These are phyloP conservation scores for Lamellibrachia luymesi DNA, from an alignment of 1,140 invertebrate species.

Conservation along the genomic window DNA sequence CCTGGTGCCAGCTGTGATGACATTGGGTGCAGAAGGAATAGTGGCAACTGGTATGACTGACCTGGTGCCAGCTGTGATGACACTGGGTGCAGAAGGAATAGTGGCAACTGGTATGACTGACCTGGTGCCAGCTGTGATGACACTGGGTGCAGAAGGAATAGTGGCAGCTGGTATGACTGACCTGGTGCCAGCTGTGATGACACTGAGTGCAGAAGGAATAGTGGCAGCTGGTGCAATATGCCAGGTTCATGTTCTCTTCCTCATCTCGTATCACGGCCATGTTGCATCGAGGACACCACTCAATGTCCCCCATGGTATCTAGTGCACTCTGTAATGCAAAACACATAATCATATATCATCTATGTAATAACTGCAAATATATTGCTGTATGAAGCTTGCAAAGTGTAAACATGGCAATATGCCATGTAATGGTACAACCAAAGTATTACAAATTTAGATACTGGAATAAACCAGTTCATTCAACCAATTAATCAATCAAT, in stretches of 20 bases:
- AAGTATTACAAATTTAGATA: too few species aligned
- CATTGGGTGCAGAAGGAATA: slow-evolving; percentile 41
- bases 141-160: slow-evolving; percentile 41
- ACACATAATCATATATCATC: too few species aligned
- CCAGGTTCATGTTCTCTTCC: slow-evolving; percentile 33
- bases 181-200: slow-evolving; percentile 41
- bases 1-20: slow-evolving; percentile 27
- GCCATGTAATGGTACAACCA: too few species aligned
- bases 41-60: slow-evolving; percentile 35
- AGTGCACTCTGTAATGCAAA: slow-evolving; percentile 34
- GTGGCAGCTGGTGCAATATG: slow-evolving; percentile 34
- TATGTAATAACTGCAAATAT: too few species aligned
- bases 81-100: slow-evolving; percentile 40
- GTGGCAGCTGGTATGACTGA: slow-evolving; percentile 31
- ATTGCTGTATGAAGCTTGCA: too few species aligned
- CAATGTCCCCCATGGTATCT: slow-evolving; percentile 39
- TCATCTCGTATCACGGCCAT: slow-evolving; percentile 35
- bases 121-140: slow-evolving; percentile 41
- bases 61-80: slow-evolving; percentile 40
- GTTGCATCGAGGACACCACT: slow-evolving; percentile 42
- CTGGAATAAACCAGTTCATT: too few species aligned
- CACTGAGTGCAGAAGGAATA: slow-evolving; percentile 42
- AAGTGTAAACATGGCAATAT: too few species aligned
- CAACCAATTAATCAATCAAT: too few species aligned
- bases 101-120: slow-evolving; percentile 30